Percentiles rank a stretch among this genome's conserved stretches.
Conservation (phyloP, 2,113 vertebrate species). For the Micromys minutus region DNA sequence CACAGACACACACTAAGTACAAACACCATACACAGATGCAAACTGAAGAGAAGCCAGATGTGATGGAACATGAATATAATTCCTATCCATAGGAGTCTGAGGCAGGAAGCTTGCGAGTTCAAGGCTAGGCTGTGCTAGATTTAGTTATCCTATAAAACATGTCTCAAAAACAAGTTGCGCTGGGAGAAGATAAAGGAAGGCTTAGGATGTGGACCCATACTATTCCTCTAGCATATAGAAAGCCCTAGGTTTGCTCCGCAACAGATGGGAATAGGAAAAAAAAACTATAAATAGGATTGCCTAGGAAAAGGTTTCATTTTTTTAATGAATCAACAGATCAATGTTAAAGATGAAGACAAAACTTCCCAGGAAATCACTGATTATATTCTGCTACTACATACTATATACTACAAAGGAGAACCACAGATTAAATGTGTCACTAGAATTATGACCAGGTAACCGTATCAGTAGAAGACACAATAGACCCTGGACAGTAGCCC, state of each 20-base stretch:
- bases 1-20: background rate
- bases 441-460: background rate
- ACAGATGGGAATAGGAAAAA: background rate
- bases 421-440: background rate
- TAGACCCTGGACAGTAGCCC: background rate
- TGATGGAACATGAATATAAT: no score
- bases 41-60: background rate
- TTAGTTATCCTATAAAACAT: background rate
- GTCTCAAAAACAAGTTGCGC: background rate
- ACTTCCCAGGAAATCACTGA: background rate
- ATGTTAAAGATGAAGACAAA: constrained; percentile 22
- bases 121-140: background rate
- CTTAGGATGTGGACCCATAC: no score
- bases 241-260: background rate
- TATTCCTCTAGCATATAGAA: background rate
- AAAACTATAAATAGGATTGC: background rate
- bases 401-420: background rate
- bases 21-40: background rate
- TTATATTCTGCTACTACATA: constrained; percentile 2
- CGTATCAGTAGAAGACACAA: background rate
- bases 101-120: background rate
- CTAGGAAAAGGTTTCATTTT: background rate
- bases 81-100: background rate
- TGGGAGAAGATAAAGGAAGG: no score
- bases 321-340: constrained; percentile 25